phyloP scores from a whole-genome alignment of 37 sponge, comb jelly and placozoan genomes.

The Hexactinellida sp. region DNA sequence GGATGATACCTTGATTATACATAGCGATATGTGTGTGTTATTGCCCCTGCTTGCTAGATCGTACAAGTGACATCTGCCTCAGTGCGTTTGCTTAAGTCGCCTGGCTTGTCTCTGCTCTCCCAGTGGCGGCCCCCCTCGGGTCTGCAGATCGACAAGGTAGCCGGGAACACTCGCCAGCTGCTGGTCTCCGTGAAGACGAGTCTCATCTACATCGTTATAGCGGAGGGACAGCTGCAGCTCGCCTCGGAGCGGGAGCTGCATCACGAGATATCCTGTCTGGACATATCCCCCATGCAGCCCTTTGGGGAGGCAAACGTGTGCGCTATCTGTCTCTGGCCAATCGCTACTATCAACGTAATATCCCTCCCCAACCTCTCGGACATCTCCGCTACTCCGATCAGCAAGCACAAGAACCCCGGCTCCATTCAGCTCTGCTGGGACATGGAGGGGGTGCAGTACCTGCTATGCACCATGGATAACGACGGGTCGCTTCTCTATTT shows the following conservation, averaged over 20 bases:
- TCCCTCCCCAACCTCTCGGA: constrained; percentile 26
- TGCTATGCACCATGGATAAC: neutral
- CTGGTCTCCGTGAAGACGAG: constrained; percentile 54
- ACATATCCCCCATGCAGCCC: constrained; percentile 40
- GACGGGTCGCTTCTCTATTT: neutral
- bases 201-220: constrained; percentile 54
- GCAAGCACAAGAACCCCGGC: neutral
- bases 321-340: constrained; percentile 84
- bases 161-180: constrained; percentile 53
- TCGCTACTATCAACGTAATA: constrained; percentile 55
- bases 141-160: constrained; percentile 53
- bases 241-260: constrained; percentile 20
- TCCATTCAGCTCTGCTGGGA: constrained; percentile 3
- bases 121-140: constrained; percentile 73
- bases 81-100: neutral
- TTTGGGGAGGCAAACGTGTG: constrained; percentile 12
- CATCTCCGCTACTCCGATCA: neutral
- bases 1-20: too few relatives aligned
- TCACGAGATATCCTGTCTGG: constrained; percentile 85
- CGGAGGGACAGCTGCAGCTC: constrained; percentile 11
- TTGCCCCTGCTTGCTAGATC: neutral
- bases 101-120: constrained; percentile 20
- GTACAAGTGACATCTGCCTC: neutral
- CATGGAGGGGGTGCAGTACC: neutral
- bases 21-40: too few relatives aligned